Percentiles rank a stretch among this genome's conserved stretches.
Conservation (phyloP, 2,888 invertebrate genomes). For the Steinernema scapterisci region DNA sequence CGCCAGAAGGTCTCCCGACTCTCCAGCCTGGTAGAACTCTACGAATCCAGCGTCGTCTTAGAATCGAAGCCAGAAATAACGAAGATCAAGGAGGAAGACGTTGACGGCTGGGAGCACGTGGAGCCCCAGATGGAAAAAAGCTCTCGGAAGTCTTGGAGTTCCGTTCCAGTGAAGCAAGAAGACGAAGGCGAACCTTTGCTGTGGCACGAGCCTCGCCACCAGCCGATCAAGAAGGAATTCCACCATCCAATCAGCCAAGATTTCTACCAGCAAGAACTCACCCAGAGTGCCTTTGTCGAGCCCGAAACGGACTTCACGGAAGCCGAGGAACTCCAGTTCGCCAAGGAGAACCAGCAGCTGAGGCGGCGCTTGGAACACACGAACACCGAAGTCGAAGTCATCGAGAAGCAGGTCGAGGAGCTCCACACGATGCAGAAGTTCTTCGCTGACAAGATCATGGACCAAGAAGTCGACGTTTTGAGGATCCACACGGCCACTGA, state of each 20-base stretch:
- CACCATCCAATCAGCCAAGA: not conserved
- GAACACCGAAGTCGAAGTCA: slow-evolving; percentile 50
- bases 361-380: slow-evolving; percentile 40
- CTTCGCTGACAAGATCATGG: slow-evolving; percentile 88
- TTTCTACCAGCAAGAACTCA: not conserved
- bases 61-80: not conserved
- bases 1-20: slow-evolving; percentile 46
- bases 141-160: not conserved
- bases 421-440: slow-evolving; percentile 93
- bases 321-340: slow-evolving; percentile 44
- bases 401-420: slow-evolving; percentile 82
- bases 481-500: slow-evolving; percentile 85
- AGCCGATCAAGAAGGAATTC: slow-evolving; percentile 23
- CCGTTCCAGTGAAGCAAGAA: slow-evolving; percentile 34
- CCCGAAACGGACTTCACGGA: slow-evolving; percentile 30
- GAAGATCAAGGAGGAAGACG: not conserved
- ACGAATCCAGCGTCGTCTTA: slow-evolving; percentile 37
- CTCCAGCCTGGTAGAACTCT: slow-evolving; percentile 49
- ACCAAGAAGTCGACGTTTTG: slow-evolving; percentile 83
- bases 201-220: not conserved
- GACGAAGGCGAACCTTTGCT: slow-evolving; percentile 38
- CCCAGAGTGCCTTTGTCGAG: not conserved
- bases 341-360: slow-evolving; percentile 44
- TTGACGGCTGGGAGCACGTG: slow-evolving; percentile 6
- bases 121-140: too few species aligned